A percentile compares a stretch with the other conserved stretches of the same genome.
phyloP scores from a whole-genome alignment of 1,140 invertebrate genomes.

The Campoletis sonorensis region DNA sequence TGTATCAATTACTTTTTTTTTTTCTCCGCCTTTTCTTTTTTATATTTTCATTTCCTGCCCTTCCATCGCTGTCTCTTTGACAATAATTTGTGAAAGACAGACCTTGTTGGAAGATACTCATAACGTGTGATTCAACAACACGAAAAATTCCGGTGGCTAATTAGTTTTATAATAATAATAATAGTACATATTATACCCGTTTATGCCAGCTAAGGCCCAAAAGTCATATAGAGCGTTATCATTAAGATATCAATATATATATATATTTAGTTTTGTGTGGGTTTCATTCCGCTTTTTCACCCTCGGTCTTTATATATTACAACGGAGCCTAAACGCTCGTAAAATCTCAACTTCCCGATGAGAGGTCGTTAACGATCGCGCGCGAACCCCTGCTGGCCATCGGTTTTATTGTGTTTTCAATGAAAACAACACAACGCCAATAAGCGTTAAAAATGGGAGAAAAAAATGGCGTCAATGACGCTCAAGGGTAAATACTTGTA shows the following conservation, averaged over 20 bases:
- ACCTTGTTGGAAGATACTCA: background rate
- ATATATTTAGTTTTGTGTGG: constrained; percentile 28
- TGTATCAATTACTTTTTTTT: constrained; percentile 7
- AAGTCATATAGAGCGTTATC: constrained; percentile 35
- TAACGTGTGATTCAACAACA: constrained; percentile 12
- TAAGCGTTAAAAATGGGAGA: background rate
- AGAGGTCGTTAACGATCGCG: constrained; percentile 13
- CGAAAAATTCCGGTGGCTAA: constrained; percentile 41
- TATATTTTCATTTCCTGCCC: background rate
- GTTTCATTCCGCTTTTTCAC: constrained; percentile 8
- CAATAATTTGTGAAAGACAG: background rate
- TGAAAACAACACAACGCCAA: background rate
- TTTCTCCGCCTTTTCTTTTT: background rate
- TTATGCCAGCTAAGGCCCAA: constrained; percentile 43
- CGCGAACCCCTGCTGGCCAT: background rate
- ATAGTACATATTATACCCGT: constrained; percentile 36
- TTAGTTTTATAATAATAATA: constrained; percentile 19
- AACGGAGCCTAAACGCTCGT: constrained; percentile 24
- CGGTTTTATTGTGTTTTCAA: background rate
- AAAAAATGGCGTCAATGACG: constrained; percentile 2
- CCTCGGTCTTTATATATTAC: constrained; percentile 27
- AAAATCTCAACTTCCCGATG: constrained; percentile 22
- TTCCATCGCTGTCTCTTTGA: background rate
- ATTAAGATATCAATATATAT: constrained; percentile 32
- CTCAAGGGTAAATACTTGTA: background rate